A percentile compares a stretch with the other conserved stretches of the same genome.
Conservation (phyloP, 2,888 invertebrate species). For the Erebia palarica region DNA sequence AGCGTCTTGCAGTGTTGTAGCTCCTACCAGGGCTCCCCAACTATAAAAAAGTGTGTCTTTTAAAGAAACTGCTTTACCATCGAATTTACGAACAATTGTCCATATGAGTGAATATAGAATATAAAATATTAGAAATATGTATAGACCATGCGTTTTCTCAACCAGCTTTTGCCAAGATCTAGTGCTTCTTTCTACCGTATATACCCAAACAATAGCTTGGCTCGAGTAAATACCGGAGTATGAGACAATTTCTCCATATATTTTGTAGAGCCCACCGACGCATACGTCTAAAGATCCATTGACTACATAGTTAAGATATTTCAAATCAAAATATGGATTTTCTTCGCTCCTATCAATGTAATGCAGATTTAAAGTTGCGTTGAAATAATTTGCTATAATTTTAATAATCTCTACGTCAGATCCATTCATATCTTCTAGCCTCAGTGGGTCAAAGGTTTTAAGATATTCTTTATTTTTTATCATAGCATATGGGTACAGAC, state of each 20-base stretch:
- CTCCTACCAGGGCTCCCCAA: constrained; percentile 63
- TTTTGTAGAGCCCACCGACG: constrained; percentile 64
- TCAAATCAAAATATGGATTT: constrained; percentile 44
- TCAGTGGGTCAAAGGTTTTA: constrained; percentile 49
- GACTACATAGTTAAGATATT: constrained; percentile 52
- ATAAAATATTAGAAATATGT: constrained; percentile 62
- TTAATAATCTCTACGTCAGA: constrained; percentile 63
- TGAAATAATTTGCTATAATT: constrained; percentile 58
- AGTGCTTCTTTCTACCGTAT: constrained; percentile 52
- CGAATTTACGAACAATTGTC: constrained; percentile 53
- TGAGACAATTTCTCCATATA: constrained; percentile 58
- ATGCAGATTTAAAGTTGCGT: constrained; percentile 54
- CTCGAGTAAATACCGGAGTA: constrained; percentile 65
- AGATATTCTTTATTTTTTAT: constrained; percentile 48
- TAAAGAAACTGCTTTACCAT: constrained; percentile 48
- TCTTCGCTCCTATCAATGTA: constrained; percentile 53
- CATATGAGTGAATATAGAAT: constrained; percentile 53
- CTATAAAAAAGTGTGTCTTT: constrained; percentile 52
- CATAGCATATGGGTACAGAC: constrained; percentile 55
- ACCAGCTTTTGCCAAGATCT: constrained; percentile 60
- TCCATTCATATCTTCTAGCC: constrained; percentile 50
- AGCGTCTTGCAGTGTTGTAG: constrained; percentile 53
- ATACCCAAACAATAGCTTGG: constrained; percentile 61
- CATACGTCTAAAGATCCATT: constrained; percentile 63
- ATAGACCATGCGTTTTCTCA: constrained; percentile 53